Conservation (phyloP, 2,888 invertebrate species). For the Protula sp. region DNA sequence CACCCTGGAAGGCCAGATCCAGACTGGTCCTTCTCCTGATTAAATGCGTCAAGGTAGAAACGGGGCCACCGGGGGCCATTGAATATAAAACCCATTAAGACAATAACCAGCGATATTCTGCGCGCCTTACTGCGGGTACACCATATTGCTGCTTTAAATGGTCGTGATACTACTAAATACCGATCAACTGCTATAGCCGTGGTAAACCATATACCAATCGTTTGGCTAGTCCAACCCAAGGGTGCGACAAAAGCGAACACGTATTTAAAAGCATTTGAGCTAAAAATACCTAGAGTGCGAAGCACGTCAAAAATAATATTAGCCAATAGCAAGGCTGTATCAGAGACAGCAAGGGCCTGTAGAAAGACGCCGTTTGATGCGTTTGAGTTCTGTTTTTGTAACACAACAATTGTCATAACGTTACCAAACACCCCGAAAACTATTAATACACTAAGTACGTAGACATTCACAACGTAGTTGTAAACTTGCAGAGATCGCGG, state of each 20-base stretch:
- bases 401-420: not conserved
- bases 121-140: slow-evolving; percentile 8
- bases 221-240: slow-evolving; percentile 14
- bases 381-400: not conserved
- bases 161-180: slow-evolving; percentile 7
- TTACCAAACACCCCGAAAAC: slow-evolving; percentile 8
- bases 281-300: not conserved
- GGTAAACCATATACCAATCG: slow-evolving; percentile 11
- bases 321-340: slow-evolving; percentile 5
- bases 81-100: slow-evolving; percentile 6
- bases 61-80: slow-evolving; percentile 8
- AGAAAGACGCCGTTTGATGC: slow-evolving; percentile 9
- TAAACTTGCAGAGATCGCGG: too few species aligned
- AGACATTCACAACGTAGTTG: slow-evolving; percentile 8
- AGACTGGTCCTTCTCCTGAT: not conserved
- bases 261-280: not conserved
- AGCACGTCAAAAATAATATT: slow-evolving; percentile 9
- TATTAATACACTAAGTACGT: slow-evolving; percentile 5
- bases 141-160: slow-evolving; percentile 4
- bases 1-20: slow-evolving; percentile 1
- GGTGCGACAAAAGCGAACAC: slow-evolving; percentile 11
- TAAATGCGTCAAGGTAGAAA: slow-evolving; percentile 7
- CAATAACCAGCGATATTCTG: not conserved
- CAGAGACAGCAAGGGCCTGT: slow-evolving; percentile 10
- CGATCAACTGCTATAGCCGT: slow-evolving; percentile 8